Evolutionary conservation across 2,888 invertebrate species (phyloP), one percentile per base, ranked within the genome.

Genomic region (Leucophenga montana): DNA sequence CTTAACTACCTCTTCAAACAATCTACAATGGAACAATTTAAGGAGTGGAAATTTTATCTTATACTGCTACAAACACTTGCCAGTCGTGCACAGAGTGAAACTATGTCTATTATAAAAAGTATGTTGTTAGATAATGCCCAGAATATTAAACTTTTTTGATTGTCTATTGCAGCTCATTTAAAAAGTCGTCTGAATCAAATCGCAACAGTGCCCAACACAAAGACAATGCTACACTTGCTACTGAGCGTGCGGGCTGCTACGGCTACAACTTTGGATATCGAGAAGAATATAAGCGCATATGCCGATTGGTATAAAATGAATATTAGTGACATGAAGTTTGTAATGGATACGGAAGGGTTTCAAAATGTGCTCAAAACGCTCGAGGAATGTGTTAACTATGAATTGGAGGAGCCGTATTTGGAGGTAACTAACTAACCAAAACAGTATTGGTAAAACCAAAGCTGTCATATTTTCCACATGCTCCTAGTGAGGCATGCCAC

Each of bases 271-370:
- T 74, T 82, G 74, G 78, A 80, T 75, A 73, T 86, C 64, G 66
- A 76, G 14, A 73, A 72, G 31, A 86, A 86, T 77, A 71, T 86
- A 56, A 79, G 84, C n/a, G 78, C 81, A 22, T 87, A 87, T 72
- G 83, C 85, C 4, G 80, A 82, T 27, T 88, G 88, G 88, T 88
- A 87, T 64, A 88, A 88, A 48, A 82, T 81, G 18, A 77, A 87
- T 48, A 84, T 88, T 46, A 85, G 85, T 0, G 88, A 88, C 75
- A 88, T 88, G 87, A 86, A 86, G 22, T 85, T 85, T 68, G 66
- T 75, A 2, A 70, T 88, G 1, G 78, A 77, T 13, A 27, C 72
- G 0, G 83, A 82, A 13, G 82, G 85, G 64, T 88, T 88, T 69
- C 84, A 85, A 70, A 69, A 75, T 13, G 68, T 85, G 13, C 70